Evolutionary conservation across 1,140 invertebrate species (phyloP).

Genomic region (Dreissena polymorpha): DNA sequence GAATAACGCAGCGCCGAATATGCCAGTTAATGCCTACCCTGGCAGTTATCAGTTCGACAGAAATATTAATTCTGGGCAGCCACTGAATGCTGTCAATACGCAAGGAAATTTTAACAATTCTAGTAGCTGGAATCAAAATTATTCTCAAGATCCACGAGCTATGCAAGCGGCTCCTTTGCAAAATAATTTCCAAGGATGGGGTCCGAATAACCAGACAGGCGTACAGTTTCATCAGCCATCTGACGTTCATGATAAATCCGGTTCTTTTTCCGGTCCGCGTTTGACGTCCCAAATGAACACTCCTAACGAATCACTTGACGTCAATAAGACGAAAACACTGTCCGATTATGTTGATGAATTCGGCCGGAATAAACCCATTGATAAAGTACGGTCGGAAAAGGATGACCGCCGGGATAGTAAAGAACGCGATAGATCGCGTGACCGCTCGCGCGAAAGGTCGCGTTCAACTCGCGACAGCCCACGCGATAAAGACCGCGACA

Average conservation of each 20-base stretch:
- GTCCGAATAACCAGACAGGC: not conserved
- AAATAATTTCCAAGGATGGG: not conserved
- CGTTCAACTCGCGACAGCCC: slow-evolving; percentile 2
- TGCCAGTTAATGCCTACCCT: no score
- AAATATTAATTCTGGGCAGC: no score
- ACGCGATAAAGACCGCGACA: slow-evolving; percentile 43
- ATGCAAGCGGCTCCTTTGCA: not conserved
- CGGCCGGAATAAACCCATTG: slow-evolving; percentile 30
- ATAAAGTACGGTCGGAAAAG: not conserved
- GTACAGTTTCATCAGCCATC: not conserved
- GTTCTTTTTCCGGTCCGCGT: not conserved
- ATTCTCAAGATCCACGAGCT: not conserved
- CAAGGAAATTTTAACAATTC: slow-evolving; percentile 6
- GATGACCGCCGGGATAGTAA: slow-evolving; percentile 14
- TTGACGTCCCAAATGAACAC: not conserved
- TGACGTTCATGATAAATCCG: not conserved
- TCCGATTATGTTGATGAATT: slow-evolving; percentile 32
- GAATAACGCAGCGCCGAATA: no score
- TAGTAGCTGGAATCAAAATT: not conserved
- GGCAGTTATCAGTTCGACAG: no score
- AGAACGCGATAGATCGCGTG: slow-evolving; percentile 44
- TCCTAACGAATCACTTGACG: no score
- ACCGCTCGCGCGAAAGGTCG: slow-evolving; percentile 31
- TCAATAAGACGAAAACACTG: not conserved
- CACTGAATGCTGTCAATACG: not conserved